These are phyloP conservation scores for Drosophila busckii DNA, from an alignment of 1,140 invertebrate species.

Conservation along the genomic window DNA sequence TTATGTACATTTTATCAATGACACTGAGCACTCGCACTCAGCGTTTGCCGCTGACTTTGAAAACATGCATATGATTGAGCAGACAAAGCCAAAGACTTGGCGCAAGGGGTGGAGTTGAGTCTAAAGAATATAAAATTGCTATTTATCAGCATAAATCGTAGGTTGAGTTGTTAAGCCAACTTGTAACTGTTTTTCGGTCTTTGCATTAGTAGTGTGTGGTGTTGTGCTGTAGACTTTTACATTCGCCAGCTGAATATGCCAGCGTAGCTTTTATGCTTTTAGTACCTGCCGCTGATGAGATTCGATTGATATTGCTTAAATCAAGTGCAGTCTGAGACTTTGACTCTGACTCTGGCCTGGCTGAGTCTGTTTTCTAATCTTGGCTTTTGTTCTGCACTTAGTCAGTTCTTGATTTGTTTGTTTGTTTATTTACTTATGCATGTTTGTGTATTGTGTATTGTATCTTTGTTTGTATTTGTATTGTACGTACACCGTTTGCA, in stretches of 20 bases:
- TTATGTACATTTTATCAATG: constrained; percentile 32
- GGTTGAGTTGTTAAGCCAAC: constrained; percentile 4
- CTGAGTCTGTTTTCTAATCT: neutral
- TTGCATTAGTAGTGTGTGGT: neutral
- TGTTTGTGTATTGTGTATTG: neutral
- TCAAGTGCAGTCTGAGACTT: neutral
- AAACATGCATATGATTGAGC: constrained; percentile 58
- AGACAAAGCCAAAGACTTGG: neutral
- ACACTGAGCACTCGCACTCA: constrained; percentile 38
- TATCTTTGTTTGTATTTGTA: neutral
- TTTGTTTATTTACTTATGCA: neutral
- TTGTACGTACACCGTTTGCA: constrained; percentile 70
- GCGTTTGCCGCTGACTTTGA: constrained; percentile 34
- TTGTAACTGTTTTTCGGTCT: neutral
- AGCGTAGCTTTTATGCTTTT: constrained; percentile 1
- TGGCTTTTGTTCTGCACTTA: constrained; percentile 22
- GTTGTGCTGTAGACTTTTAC: too few relatives aligned
- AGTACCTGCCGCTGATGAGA: neutral
- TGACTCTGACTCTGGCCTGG: too few relatives aligned
- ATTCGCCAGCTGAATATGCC: too few relatives aligned
- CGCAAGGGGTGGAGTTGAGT: too few relatives aligned
- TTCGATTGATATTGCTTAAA: too few relatives aligned
- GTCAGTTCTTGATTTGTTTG: too few relatives aligned
- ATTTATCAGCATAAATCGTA: constrained; percentile 11
- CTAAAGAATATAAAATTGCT: too few relatives aligned